Base-by-base conservation (phyloP, 2,113 vertebrate genomes). In the Heterotis niloticus region DNA sequence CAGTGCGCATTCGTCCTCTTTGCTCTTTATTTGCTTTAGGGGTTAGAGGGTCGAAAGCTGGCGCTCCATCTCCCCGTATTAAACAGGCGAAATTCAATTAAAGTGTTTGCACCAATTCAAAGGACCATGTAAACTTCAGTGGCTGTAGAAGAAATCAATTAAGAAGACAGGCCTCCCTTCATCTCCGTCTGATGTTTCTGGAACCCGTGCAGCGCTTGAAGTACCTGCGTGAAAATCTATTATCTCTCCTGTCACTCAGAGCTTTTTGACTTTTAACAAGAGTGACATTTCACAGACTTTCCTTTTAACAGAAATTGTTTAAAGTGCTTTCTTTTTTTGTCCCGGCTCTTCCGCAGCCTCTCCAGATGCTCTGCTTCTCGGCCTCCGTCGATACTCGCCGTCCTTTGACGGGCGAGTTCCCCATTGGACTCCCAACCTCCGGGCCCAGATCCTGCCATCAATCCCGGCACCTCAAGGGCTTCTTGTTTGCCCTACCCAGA, bases 31-130 rank as follows among this genome's bases (percentile, higher is more conserved):
- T 29, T 80, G 18, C 23, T 72, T 54, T 17, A 59, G 14, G 17
- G 52, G 72, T 72, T 23, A 26, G 52, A 65, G 65, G 23, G 52
- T 56, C n/a, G 65, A 51, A 34, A 80, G 62, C 34, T 23, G 0
- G 16, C 18, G 44, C 20, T 79, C 73, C 17, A 67, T 79, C 78
- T 57, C 17, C 44, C n/a, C 10, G 20, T n/a, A 65, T 23, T 28
- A 51, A 70, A 72, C 69, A 73, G 52, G 10, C 54, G 60, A 56
- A 79, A 79, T 79, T 78, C 77, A 73, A 73, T 79, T 64, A 79
- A 65, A 79, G 62, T 54, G 57, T 64, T 64, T 72, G 59, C 59
- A 54, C 24, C 14, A 62, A 44, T 17, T 64, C 59, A 73, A 51
- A 23, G 16, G 51, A 70, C 66, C 28, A 78, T 54, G 59, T 60